Evolutionary conservation across 2,888 invertebrate genomes (phyloP).

Genomic region (Marronus borbonicus): DNA sequence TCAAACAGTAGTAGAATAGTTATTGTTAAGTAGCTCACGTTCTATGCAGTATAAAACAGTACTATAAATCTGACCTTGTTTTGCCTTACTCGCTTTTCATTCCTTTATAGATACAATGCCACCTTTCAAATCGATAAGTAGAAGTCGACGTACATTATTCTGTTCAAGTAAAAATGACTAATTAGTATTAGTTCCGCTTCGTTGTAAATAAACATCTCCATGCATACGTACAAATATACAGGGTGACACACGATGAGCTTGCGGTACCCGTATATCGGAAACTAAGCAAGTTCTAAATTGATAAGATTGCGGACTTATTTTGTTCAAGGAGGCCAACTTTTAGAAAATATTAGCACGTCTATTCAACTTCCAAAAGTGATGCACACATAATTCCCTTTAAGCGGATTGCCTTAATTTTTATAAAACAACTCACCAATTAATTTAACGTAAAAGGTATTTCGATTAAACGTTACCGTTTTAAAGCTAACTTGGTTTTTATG

Average conservation of each 20-base stretch:
- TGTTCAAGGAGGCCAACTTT: background rate
- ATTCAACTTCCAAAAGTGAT: background rate
- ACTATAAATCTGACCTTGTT: slow-evolving; percentile 2
- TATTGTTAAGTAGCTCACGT: slow-evolving; percentile 23
- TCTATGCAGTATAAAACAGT: background rate
- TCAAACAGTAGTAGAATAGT: background rate
- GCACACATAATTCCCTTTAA: too few relatives aligned
- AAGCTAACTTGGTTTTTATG: too few relatives aligned
- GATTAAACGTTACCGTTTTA: too few relatives aligned
- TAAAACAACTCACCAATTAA: too few relatives aligned
- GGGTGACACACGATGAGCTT: background rate
- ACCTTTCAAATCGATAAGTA: slow-evolving; percentile 10
- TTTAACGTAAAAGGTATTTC: too few relatives aligned
- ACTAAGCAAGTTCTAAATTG: background rate
- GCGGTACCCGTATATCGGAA: background rate
- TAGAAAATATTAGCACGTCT: background rate
- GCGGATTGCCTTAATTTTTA: too few relatives aligned
- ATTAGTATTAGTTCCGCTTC: background rate
- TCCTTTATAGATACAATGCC: background rate
- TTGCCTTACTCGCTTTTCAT: slow-evolving; percentile 10
- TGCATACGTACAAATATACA: background rate
- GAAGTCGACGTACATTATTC: background rate
- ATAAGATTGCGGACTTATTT: too few relatives aligned
- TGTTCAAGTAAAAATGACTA: background rate
- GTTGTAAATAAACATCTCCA: background rate